Evolutionary conservation across 2,113 vertebrate genomes (phyloP).

Genomic region (Pristiophorus japonicus): DNA sequence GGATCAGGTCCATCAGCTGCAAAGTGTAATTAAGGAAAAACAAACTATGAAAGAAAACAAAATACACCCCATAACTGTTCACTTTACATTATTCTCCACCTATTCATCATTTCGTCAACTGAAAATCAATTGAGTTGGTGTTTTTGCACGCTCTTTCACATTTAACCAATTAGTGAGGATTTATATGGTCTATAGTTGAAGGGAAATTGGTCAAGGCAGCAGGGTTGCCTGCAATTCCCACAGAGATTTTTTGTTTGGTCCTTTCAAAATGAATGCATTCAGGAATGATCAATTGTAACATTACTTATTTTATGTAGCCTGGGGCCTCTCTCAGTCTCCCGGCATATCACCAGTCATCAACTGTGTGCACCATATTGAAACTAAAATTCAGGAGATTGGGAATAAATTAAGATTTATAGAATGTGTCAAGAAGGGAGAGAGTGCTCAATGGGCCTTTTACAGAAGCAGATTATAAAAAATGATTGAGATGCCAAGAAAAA

Average conservation of each 20-base stretch:
- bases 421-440: background rate
- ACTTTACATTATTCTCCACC: background rate
- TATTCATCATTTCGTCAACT: background rate
- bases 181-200: background rate
- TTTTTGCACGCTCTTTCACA: background rate
- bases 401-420: background rate
- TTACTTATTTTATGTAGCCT: constrained; percentile 5
- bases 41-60: background rate
- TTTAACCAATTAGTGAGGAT: background rate
- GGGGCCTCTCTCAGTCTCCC: background rate
- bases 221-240: background rate
- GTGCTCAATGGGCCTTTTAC: background rate
- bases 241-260: background rate
- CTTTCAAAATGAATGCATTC: background rate
- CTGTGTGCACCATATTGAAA: background rate
- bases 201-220: background rate
- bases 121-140: background rate
- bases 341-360: background rate
- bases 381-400: background rate
- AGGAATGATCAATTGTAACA: background rate
- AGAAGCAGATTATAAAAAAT: background rate
- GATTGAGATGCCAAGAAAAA: background rate
- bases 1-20: constrained; percentile 88
- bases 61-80: background rate
- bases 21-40: constrained; percentile 60